A percentile compares a stretch with the other conserved stretches of the same genome.
Conservation (phyloP, 2,797 vertebrate genomes). For the Lepilemur ruficaudatus region DNA sequence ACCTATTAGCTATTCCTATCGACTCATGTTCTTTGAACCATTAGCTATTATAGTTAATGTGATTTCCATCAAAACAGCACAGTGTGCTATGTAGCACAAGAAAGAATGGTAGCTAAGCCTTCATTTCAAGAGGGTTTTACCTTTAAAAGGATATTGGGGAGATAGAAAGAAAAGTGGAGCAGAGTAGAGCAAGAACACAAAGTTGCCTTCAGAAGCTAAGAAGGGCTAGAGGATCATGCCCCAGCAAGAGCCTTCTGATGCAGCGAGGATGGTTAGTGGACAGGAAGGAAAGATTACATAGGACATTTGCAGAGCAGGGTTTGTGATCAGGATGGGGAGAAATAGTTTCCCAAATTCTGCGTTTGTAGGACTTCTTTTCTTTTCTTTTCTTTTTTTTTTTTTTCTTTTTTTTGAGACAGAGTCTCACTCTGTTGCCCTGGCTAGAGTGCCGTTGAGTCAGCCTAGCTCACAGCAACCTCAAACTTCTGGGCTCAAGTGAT, state of each 20-base stretch:
- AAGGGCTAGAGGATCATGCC: background rate
- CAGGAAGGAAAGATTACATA: background rate
- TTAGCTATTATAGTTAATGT: background rate
- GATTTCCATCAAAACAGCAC: conserved; percentile 30
- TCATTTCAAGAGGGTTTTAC: background rate
- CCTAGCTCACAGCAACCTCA: too few species aligned
- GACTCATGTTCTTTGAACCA: background rate
- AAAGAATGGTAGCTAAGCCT: background rate
- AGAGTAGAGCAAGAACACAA: background rate
- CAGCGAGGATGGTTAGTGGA: background rate
- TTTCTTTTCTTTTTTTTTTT: too few species aligned
- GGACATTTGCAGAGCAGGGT: background rate
- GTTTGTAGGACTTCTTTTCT: background rate
- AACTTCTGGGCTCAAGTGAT: too few species aligned
- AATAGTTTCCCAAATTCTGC: background rate
- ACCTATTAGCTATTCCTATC: background rate
- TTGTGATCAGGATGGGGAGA: background rate
- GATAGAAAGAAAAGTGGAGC: background rate
- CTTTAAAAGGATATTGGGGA: background rate
- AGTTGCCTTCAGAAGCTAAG: background rate
- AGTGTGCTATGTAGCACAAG: background rate
- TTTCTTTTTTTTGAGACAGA: too few species aligned
- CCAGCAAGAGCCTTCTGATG: background rate
- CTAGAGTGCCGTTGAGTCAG: too few species aligned
- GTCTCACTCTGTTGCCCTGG: too few species aligned